A percentile compares a stretch with the other conserved stretches of the same genome.
These are phyloP conservation scores for Brenthis hecate DNA, from an alignment of 2,888 invertebrate genomes.

Conservation along the genomic window DNA sequence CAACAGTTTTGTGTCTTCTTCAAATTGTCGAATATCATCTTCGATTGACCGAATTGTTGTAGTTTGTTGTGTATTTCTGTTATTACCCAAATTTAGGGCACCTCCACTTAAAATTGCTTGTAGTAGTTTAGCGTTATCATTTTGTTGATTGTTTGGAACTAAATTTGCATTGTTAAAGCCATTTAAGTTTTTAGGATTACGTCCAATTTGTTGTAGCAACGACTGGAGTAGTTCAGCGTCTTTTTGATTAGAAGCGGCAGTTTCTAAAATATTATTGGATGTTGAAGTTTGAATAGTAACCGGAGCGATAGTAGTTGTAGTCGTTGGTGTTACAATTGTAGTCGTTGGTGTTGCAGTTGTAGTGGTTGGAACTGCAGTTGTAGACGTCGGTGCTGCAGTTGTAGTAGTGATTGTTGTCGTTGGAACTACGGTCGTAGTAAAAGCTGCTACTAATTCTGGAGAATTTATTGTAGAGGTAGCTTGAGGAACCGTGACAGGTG, in stretches of 20 bases:
- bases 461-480: slow-evolving; percentile 43
- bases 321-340: not conserved
- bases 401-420: slow-evolving; percentile 31
- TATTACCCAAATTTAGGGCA: slow-evolving; percentile 50
- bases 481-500: slow-evolving; percentile 34
- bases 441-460: slow-evolving; percentile 42
- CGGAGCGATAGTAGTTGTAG: slow-evolving; percentile 31
- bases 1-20: slow-evolving; percentile 73
- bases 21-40: slow-evolving; percentile 73
- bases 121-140: slow-evolving; percentile 58
- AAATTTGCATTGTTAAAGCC: slow-evolving; percentile 49
- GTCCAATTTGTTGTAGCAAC: slow-evolving; percentile 60
- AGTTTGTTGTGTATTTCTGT: slow-evolving; percentile 52
- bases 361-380: slow-evolving; percentile 32
- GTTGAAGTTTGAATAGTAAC: slow-evolving; percentile 45
- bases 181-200: slow-evolving; percentile 69
- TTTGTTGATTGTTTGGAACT: slow-evolving; percentile 40
- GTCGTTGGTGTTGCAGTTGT: slow-evolving; percentile 37
- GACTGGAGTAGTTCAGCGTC: slow-evolving; percentile 56
- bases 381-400: slow-evolving; percentile 44
- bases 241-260: slow-evolving; percentile 57
- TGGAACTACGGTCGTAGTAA: slow-evolving; percentile 44
- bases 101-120: slow-evolving; percentile 62
- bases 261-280: slow-evolving; percentile 56
- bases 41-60: slow-evolving; percentile 68